Conservation (phyloP, 2,888 invertebrate genomes). For the Andrena chrysosceles region DNA sequence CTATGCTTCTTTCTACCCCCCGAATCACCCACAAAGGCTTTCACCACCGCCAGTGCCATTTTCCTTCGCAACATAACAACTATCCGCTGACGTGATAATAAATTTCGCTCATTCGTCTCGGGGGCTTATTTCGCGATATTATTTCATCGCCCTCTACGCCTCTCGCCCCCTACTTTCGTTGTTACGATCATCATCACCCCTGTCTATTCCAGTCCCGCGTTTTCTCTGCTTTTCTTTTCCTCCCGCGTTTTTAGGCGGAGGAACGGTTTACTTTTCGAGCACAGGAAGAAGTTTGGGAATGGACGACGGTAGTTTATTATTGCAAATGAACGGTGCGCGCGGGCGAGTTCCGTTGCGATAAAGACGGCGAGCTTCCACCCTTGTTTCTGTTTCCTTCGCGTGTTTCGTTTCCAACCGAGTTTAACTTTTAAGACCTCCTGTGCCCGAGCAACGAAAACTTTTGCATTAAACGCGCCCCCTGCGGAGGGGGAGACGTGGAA, state of each 20-base stretch:
- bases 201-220: neutral
- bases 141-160: conserved; percentile 40
- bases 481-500: too few relatives aligned
- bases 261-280: neutral
- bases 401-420: neutral
- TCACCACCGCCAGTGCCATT: conserved; percentile 47
- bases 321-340: neutral
- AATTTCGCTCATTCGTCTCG: conserved; percentile 76
- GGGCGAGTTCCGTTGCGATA: neutral
- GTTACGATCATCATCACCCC: conserved; percentile 15
- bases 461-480: neutral
- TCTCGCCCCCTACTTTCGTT: conserved; percentile 13
- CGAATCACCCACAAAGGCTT: too few relatives aligned
- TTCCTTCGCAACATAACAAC: conserved; percentile 74
- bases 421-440: neutral
- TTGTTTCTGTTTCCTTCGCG: neutral
- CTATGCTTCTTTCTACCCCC: neutral
- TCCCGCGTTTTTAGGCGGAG: neutral
- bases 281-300: neutral
- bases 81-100: conserved; percentile 80
- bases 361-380: neutral
- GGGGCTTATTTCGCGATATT: conserved; percentile 64
- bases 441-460: neutral
- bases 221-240: neutral
- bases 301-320: conserved; percentile 2